Conservation (phyloP, 2,113 vertebrate species). For the Microcebus jonahi region DNA sequence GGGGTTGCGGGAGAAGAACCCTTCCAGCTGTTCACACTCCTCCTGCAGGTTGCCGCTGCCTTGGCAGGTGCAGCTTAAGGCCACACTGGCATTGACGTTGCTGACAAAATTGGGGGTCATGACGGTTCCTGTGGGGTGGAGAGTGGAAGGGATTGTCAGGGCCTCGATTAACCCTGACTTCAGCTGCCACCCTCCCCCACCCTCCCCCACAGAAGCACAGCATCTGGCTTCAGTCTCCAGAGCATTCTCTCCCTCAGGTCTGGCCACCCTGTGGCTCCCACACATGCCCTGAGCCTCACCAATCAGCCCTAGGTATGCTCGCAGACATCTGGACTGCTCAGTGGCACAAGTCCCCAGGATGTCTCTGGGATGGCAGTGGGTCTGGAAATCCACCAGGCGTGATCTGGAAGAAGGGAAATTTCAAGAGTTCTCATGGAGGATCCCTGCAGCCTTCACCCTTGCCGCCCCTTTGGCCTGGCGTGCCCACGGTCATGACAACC, state of each 20-base stretch:
- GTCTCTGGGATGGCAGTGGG: slow-evolving; percentile 85
- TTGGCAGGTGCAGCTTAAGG: slow-evolving; percentile 94
- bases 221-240: neutral
- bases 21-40: slow-evolving; percentile 90
- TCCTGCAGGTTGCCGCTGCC: slow-evolving; percentile 91
- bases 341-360: slow-evolving; percentile 82
- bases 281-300: slow-evolving; percentile 81
- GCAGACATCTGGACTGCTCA: slow-evolving; percentile 84
- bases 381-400: slow-evolving; percentile 88
- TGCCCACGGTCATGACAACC: neutral
- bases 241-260: neutral
- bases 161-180: neutral
- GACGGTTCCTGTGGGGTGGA: slow-evolving; percentile 88
- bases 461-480: neutral
- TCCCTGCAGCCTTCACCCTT: neutral
- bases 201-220: neutral
- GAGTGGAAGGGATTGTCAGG: neutral
- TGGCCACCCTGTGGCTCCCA: neutral
- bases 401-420: slow-evolving; percentile 84
- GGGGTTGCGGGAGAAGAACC: slow-evolving; percentile 91
- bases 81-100: slow-evolving; percentile 90
- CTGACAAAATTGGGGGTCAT: slow-evolving; percentile 96
- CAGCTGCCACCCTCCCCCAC: neutral
- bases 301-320: slow-evolving; percentile 89
- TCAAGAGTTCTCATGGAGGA: neutral